Evolutionary conservation across 2,797 vertebrate species (phyloP).

Genomic region (Steatocranus sp.): DNA sequence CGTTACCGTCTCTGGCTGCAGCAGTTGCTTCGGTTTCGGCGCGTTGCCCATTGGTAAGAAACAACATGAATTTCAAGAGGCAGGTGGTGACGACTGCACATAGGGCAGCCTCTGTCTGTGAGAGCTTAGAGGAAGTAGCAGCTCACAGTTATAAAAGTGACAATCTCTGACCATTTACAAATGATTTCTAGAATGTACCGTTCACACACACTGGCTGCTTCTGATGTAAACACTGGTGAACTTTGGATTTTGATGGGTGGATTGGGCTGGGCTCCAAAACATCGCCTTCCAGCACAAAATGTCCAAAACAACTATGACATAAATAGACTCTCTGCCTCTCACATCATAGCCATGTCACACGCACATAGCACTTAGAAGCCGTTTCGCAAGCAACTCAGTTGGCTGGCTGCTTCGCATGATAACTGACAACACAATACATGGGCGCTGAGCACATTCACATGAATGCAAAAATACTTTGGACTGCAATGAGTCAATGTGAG

Average conservation of each 20-base stretch:
- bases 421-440: background rate
- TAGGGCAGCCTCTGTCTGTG: background rate
- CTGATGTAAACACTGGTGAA: background rate
- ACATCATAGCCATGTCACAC: background rate
- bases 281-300: background rate
- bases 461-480: background rate
- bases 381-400: background rate
- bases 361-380: background rate
- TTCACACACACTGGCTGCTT: background rate
- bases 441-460: background rate
- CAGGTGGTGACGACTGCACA: conserved; percentile 29
- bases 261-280: conserved; percentile 1
- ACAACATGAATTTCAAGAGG: conserved; percentile 35
- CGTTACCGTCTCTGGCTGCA: background rate
- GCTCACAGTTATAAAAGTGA: background rate
- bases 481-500: background rate
- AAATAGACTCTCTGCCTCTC: conserved; percentile 5
- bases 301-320: conserved; percentile 29
- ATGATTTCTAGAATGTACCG: background rate
- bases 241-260: conserved; percentile 1
- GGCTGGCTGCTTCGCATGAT: background rate
- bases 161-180: background rate
- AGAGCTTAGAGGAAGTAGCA: background rate
- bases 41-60: conserved; percentile 11
- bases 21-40: background rate